These are phyloP conservation scores for Nymphalis polychloros DNA, from an alignment of 2,888 invertebrate species.

Conservation along the genomic window DNA sequence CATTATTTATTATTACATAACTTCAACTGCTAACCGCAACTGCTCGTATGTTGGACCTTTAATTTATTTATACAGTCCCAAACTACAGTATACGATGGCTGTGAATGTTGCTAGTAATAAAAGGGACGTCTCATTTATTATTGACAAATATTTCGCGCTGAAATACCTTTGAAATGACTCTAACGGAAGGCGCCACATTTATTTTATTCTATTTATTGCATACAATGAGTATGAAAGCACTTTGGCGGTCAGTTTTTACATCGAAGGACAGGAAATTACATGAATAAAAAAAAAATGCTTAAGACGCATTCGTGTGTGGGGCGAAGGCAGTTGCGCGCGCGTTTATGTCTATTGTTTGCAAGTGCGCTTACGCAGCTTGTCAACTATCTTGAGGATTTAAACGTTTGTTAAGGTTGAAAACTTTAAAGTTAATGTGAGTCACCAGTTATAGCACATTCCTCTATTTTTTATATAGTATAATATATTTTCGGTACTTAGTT, in stretches of 20 bases:
- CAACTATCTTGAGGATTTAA: slow-evolving; percentile 22
- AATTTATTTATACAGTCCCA: slow-evolving; percentile 64
- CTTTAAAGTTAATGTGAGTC: not conserved
- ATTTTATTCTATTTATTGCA: slow-evolving; percentile 69
- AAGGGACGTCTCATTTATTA: slow-evolving; percentile 80
- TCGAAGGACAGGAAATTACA: slow-evolving; percentile 63
- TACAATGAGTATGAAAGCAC: slow-evolving; percentile 56
- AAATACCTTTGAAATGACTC: slow-evolving; percentile 63
- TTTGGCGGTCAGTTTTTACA: slow-evolving; percentile 58
- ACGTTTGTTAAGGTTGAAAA: slow-evolving; percentile 5
- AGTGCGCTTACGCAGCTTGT: slow-evolving; percentile 58
- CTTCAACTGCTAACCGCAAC: not conserved
- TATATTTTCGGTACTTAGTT: not conserved
- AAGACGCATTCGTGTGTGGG: slow-evolving; percentile 29
- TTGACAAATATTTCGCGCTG: slow-evolving; percentile 79
- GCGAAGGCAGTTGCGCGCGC: slow-evolving; percentile 54
- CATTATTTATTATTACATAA: not conserved
- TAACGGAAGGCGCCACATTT: slow-evolving; percentile 77
- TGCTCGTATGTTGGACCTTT: slow-evolving; percentile 35
- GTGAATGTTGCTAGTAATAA: slow-evolving; percentile 71
- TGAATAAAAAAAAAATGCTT: slow-evolving; percentile 36
- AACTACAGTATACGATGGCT: slow-evolving; percentile 57
- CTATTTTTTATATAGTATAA: not conserved
- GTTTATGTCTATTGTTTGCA: slow-evolving; percentile 70
- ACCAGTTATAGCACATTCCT: not conserved